Evolutionary conservation across 2,113 vertebrate species (phyloP).

Genomic region (Myotis lucifugus): DNA sequence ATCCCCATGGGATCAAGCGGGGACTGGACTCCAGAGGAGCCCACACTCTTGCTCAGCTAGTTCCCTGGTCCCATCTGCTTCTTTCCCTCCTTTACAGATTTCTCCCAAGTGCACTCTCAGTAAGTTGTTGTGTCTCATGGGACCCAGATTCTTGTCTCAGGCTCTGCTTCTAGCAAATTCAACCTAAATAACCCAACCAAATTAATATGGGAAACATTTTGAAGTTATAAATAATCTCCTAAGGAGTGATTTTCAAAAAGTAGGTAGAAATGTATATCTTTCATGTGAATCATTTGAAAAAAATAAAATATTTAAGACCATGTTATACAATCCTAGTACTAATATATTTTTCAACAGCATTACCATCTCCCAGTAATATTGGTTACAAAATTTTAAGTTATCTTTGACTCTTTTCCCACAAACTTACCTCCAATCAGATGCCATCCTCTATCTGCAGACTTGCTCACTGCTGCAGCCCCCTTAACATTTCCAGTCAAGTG

Average conservation of each 20-base stretch:
- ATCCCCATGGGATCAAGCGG: not conserved
- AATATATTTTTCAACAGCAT: not conserved
- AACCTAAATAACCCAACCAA: not conserved
- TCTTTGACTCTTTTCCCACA: not conserved
- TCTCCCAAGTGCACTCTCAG: not conserved
- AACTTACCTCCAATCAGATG: not conserved
- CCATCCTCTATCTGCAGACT: not conserved
- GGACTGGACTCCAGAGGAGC: not conserved
- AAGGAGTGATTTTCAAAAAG: slow-evolving; percentile 27
- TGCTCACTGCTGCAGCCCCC: not conserved
- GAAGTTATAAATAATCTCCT: slow-evolving; percentile 20
- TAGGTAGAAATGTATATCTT: not conserved
- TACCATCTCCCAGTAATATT: not conserved
- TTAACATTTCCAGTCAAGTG: not conserved
- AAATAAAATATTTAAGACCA: not conserved
- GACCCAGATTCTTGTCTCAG: not conserved
- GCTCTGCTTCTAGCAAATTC: not conserved
- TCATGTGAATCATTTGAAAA: slow-evolving; percentile 25
- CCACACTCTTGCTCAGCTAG: not conserved
- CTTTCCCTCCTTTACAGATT: not conserved
- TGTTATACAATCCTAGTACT: not conserved
- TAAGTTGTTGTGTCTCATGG: not conserved
- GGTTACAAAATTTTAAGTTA: not conserved
- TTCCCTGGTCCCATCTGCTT: not conserved
- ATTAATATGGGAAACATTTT: not conserved